Conservation (phyloP, 2,113 vertebrate genomes). For the Bubo bubo region DNA sequence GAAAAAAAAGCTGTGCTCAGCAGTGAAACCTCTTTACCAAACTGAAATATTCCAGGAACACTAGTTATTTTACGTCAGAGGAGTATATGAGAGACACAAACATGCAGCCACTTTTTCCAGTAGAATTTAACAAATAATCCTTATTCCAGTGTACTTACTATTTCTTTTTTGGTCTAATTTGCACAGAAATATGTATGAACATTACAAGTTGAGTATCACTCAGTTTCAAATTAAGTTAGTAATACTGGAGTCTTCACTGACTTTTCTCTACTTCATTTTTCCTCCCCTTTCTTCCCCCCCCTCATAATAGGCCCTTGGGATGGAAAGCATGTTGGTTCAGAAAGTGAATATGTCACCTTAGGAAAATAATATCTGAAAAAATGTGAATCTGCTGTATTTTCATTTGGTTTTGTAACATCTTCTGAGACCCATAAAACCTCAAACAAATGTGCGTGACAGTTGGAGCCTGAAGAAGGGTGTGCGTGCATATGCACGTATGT, state of each 20-base stretch:
- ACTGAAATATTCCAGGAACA: slow-evolving; percentile 13
- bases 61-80: not conserved
- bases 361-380: not conserved
- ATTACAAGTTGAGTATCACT: not conserved
- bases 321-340: not conserved
- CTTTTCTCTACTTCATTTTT: not conserved
- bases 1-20: not conserved
- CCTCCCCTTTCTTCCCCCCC: not conserved
- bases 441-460: not conserved
- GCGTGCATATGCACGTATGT: fast-evolving
- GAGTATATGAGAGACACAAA: not conserved
- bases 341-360: not conserved
- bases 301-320: not conserved
- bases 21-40: not conserved
- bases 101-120: not conserved
- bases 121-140: not conserved
- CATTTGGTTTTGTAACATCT: not conserved
- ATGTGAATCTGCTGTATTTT: not conserved
- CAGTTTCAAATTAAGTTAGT: not conserved
- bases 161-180: not conserved
- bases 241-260: not conserved
- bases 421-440: not conserved
- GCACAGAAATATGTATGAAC: not conserved
- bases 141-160: not conserved
- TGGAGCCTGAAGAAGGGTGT: not conserved